These are phyloP conservation scores for Mechanitis mazaeus DNA, from an alignment of 2,888 invertebrate species.

Conservation along the genomic window DNA sequence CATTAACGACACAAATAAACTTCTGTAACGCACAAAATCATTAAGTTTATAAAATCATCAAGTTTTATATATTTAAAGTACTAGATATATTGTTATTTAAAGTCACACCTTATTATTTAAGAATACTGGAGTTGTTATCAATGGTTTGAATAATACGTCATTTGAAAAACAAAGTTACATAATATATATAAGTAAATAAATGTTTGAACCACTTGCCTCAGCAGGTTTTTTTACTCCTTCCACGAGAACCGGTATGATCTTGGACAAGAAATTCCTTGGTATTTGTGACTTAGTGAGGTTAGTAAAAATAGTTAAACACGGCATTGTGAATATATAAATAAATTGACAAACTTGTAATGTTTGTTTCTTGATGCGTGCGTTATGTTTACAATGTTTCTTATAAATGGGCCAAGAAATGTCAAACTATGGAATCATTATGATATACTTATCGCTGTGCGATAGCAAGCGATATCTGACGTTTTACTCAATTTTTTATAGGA, in stretches of 20 bases:
- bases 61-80: no score
- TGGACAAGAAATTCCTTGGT: conserved; percentile 47
- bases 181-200: not conserved
- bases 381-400: no score
- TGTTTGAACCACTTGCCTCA: conserved; percentile 36
- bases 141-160: not conserved
- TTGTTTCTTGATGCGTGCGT: no score
- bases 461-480: no score
- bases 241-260: conserved; percentile 45
- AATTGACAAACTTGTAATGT: no score
- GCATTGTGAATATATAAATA: conserved; percentile 39
- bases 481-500: no score
- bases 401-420: no score
- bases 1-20: conserved; percentile 29
- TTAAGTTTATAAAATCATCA: no score
- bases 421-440: no score
- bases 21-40: conserved; percentile 21
- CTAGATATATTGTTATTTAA: not conserved
- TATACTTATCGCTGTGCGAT: no score
- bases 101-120: not conserved
- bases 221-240: conserved; percentile 40
- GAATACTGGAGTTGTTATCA: not conserved
- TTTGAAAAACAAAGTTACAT: not conserved
- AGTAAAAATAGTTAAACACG: conserved; percentile 54
- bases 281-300: conserved; percentile 47